Evolutionary conservation across 2,113 vertebrate species (phyloP), one percentile per base, ranked within the genome.

Genomic region (Pseudopipra pipra): DNA sequence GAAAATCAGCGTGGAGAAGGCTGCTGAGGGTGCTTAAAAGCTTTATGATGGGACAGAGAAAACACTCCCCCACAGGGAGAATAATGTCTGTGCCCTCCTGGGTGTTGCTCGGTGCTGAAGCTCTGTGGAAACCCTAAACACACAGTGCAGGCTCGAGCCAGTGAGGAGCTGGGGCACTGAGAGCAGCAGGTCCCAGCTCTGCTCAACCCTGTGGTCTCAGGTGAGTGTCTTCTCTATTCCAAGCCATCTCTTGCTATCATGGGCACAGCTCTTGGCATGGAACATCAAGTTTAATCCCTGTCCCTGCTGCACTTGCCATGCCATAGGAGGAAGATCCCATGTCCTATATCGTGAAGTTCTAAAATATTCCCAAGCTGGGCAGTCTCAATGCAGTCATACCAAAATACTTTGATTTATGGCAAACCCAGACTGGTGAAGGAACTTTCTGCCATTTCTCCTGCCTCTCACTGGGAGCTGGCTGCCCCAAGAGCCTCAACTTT

Each of bases 1-100:
- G 97, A 95, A 90, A 97, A 98, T 97, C 97, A 97, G 87, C 47
- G 7, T 1, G 44, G 87, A 93, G 96, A 65, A 33, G 87, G 77
- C 89, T 96, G 94, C 65, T 92, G 95, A 2, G 75, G 95, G 61
- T 70, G 95, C 90, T 89, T 93, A 95, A 94, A 85, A 67, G 67
- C 93, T 74, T 55, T 54, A 22, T 52, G 75, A 44, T 88, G 61
- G 82, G 86, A 23, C 28, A 63, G 80, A 10, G 31, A 51, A 91
- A 44, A 51, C 19, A 58, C 39, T 37, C 25, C 44, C 18, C 31
- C 66, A 14, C 12, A n/a, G 28, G 13, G 43, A 75, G 67, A 58
- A 41, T 3, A 21, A 35, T 7, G 18, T n/a, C 75, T 61, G 54
- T 74, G 51, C 25, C 30, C 30, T 49, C n/a, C 39, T 20, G 35